Evolutionary conservation across 2,797 vertebrate species (phyloP).

Genomic region (Rhynchotus rufescens): DNA sequence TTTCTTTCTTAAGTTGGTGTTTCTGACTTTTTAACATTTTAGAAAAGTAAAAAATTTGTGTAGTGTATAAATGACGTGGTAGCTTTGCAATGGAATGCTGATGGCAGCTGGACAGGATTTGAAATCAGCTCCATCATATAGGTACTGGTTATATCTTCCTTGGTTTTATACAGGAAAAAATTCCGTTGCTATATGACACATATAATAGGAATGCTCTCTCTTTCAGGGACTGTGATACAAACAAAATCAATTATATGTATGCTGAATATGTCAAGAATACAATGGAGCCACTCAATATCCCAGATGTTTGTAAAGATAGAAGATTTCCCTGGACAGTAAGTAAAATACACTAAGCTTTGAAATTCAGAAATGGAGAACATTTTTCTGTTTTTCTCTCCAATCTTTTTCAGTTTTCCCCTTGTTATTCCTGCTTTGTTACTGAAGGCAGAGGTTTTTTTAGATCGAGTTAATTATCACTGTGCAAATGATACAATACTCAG

Average conservation of each 20-base stretch:
- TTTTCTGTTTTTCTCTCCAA: neutral
- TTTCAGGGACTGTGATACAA: constrained; percentile 86
- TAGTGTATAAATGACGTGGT: neutral
- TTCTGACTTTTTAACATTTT: neutral
- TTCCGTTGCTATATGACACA: neutral
- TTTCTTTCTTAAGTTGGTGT: constrained; percentile 11
- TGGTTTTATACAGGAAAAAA: neutral
- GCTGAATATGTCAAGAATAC: constrained; percentile 94
- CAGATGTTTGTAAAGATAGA: constrained; percentile 89
- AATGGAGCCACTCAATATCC: constrained; percentile 93
- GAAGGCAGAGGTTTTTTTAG: neutral
- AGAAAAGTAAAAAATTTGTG: neutral
- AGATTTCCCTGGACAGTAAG: constrained; percentile 94
- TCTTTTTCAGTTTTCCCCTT: neutral
- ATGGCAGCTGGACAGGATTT: neutral
- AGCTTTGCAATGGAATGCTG: neutral
- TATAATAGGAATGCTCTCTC: neutral
- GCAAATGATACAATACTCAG: neutral
- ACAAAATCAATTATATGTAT: constrained; percentile 96
- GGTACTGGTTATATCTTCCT: neutral
- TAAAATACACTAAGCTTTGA: constrained; percentile 19
- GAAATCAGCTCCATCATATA: neutral
- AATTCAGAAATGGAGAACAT: neutral
- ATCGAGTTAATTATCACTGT: neutral
- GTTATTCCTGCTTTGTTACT: neutral